These are phyloP conservation scores for Caenorhabditis angaria DNA, from an alignment of 2,888 invertebrate genomes.

Conservation along the genomic window DNA sequence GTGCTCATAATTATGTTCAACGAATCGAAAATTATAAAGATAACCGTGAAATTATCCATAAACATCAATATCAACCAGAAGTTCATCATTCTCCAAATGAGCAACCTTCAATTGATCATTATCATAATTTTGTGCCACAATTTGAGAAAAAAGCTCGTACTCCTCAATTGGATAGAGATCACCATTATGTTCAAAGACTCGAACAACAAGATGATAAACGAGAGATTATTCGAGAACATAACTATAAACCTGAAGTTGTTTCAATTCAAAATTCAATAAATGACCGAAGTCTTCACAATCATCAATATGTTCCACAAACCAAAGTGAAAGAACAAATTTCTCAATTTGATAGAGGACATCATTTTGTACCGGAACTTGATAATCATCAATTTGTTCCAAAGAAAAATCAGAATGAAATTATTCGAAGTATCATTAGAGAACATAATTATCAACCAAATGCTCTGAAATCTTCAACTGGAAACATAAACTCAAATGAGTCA, in stretches of 20 bases:
- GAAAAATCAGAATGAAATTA: neutral
- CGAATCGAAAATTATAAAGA: slow-evolving; percentile 8
- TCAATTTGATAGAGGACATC: no score
- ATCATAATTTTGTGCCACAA: slow-evolving; percentile 31
- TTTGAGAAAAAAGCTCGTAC: no score
- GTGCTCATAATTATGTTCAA: slow-evolving; percentile 20
- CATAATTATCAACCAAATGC: no score
- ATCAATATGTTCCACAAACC: no score
- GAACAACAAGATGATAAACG: slow-evolving; percentile 11
- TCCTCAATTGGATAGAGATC: slow-evolving; percentile 17
- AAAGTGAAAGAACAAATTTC: no score
- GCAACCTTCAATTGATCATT: slow-evolving; percentile 16
- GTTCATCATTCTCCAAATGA: slow-evolving; percentile 4
- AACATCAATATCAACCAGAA: slow-evolving; percentile 22
- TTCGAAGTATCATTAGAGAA: neutral
- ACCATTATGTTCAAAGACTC: slow-evolving; percentile 19
- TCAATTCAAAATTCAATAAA: no score
- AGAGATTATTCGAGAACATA: neutral
- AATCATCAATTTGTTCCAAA: slow-evolving; percentile 24
- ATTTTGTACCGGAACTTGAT: slow-evolving; percentile 27
- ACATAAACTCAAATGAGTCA: no score
- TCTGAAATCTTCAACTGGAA: no score
- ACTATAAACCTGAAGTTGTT: no score
- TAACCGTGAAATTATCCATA: slow-evolving; percentile 11
- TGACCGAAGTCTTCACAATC: no score